Percentiles rank a stretch among this genome's conserved stretches.
phyloP scores from a whole-genome alignment of 2,113 vertebrate species.

The Xyrauchen texanus region DNA sequence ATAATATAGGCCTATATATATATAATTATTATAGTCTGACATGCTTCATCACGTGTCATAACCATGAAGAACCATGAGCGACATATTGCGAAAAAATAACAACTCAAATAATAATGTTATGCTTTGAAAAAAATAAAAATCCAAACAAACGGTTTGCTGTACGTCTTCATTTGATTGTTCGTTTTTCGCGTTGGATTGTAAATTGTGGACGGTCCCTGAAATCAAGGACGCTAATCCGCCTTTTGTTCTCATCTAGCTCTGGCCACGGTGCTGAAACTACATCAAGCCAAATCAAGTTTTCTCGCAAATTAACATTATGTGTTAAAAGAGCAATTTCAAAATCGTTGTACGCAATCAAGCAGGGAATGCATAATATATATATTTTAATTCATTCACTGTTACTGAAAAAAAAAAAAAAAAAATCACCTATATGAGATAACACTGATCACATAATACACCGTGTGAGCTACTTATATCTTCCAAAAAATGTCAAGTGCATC shows the following conservation, averaged over 20 bases:
- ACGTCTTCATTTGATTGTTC: conserved; percentile 30
- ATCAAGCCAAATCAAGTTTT: conserved; percentile 32
- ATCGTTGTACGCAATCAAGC: neutral
- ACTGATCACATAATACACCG: neutral
- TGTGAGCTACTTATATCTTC: neutral
- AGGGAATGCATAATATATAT: neutral
- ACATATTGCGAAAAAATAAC: too few species aligned
- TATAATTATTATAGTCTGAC: too few species aligned
- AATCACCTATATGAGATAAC: neutral
- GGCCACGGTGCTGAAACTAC: conserved; percentile 75
- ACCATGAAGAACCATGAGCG: too few species aligned
- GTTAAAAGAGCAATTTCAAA: neutral
- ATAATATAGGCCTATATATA: too few species aligned
- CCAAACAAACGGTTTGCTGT: neutral
- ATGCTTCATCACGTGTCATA: too few species aligned
- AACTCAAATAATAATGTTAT: too few species aligned
- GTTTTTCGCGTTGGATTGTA: conserved; percentile 42
- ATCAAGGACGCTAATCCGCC: conserved; percentile 74
- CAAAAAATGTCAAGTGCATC: neutral
- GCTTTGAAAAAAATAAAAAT: too few species aligned
- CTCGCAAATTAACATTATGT: conserved; percentile 13
- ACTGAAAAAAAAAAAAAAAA: neutral
- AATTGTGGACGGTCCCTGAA: conserved; percentile 65
- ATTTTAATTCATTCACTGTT: neutral
- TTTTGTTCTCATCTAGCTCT: conserved; percentile 79